These are phyloP conservation scores for Cabera pusaria DNA, from an alignment of 2,888 invertebrate genomes.

Conservation along the genomic window DNA sequence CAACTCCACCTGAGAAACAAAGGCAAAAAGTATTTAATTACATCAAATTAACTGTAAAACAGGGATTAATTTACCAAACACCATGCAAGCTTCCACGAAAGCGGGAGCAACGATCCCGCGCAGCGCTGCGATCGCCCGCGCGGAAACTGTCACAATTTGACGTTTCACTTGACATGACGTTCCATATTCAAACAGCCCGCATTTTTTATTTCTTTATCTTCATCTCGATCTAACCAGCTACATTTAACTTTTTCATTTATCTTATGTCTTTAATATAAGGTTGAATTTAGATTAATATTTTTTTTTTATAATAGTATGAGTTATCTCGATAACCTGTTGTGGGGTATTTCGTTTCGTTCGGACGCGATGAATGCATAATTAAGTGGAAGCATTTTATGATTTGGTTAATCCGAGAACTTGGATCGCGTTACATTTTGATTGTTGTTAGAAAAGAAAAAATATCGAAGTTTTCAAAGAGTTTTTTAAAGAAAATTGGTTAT, in stretches of 20 bases:
- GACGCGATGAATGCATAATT: slow-evolving; percentile 80
- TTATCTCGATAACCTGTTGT: slow-evolving; percentile 77
- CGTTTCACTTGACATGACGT: slow-evolving; percentile 80
- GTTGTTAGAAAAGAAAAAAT: too few relatives aligned
- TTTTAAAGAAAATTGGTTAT: too few relatives aligned
- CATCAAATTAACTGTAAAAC: slow-evolving; percentile 46
- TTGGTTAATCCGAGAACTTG: slow-evolving; percentile 56
- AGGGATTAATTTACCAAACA: slow-evolving; percentile 43
- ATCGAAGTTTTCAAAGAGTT: too few relatives aligned
- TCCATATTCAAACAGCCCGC: slow-evolving; percentile 78
- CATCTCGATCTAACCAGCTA: slow-evolving; percentile 55
- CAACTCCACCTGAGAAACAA: too few relatives aligned
- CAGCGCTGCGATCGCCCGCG: slow-evolving; percentile 60
- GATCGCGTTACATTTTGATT: slow-evolving; percentile 41
- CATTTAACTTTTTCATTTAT: slow-evolving; percentile 4
- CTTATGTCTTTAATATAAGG: too few relatives aligned
- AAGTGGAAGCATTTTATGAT: slow-evolving; percentile 74
- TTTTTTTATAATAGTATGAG: too few relatives aligned
- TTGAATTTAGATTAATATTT: too few relatives aligned
- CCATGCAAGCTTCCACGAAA: slow-evolving; percentile 65
- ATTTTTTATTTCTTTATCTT: slow-evolving; percentile 74
- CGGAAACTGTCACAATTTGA: slow-evolving; percentile 82
- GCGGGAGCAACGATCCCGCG: slow-evolving; percentile 59
- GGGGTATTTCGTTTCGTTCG: slow-evolving; percentile 71
- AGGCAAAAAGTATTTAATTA: slow-evolving; percentile 42